phyloP scores from a whole-genome alignment of 37 sponge, comb jelly and placozoan genomes.

The Bolinopsis microptera region DNA sequence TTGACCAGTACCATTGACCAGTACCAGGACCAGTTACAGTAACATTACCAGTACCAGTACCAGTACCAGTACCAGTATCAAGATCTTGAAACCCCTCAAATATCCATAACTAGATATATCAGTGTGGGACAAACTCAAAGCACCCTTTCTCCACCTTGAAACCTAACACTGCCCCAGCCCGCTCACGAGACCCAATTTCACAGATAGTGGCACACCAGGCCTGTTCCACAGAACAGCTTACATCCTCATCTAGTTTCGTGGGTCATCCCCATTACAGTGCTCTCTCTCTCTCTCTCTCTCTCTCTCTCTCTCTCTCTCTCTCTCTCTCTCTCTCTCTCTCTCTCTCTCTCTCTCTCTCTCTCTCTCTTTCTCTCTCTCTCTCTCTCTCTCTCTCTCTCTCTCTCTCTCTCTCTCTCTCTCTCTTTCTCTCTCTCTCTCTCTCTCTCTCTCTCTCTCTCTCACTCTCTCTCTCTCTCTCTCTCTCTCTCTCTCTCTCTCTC shows the following conservation, averaged over 20 bases:
- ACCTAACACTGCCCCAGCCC: too few relatives aligned
- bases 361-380: conserved; percentile 29
- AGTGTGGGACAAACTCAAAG: too few relatives aligned
- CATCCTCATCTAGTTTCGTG: neutral
- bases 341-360: conserved; percentile 55
- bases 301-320: conserved; percentile 45
- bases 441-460: conserved; percentile 26
- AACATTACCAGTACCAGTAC: too few relatives aligned
- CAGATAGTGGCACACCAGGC: too few relatives aligned
- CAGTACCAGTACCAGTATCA: too few relatives aligned
- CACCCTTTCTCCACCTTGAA: too few relatives aligned
- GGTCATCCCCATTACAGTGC: too few relatives aligned
- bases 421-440: conserved; percentile 15
- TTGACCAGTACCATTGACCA: too few relatives aligned
- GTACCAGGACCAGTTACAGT: too few relatives aligned
- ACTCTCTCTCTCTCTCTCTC: conserved; percentile 17
- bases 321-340: conserved; percentile 21
- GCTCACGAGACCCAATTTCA: too few relatives aligned
- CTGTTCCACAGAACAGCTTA: neutral
- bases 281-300: conserved; percentile 29
- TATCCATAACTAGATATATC: too few relatives aligned
- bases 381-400: conserved; percentile 33
- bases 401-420: conserved; percentile 26
- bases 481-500: conserved; percentile 18
- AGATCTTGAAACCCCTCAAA: too few relatives aligned